Conservation (phyloP, 2,888 invertebrate species). For the Cabera pusaria region DNA sequence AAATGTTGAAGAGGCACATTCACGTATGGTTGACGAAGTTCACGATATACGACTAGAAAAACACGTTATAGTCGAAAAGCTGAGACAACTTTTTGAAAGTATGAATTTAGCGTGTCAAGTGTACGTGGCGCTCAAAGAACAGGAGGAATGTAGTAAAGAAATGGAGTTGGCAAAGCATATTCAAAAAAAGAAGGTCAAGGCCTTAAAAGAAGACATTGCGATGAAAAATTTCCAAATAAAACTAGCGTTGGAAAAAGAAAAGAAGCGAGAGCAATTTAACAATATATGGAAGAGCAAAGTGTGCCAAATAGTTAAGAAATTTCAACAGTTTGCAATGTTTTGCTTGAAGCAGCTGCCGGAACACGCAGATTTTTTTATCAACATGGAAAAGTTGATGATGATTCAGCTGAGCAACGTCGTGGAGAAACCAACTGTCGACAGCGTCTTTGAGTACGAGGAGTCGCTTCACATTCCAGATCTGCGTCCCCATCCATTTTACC, state of each 20-base stretch:
- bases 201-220: slow-evolving; percentile 45
- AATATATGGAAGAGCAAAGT: slow-evolving; percentile 65
- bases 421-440: slow-evolving; percentile 54
- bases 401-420: slow-evolving; percentile 58
- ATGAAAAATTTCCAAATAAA: slow-evolving; percentile 55
- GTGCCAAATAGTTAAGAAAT: slow-evolving; percentile 64
- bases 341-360: slow-evolving; percentile 63
- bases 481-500: slow-evolving; percentile 59
- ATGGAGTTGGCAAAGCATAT: slow-evolving; percentile 44
- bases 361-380: slow-evolving; percentile 69
- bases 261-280: slow-evolving; percentile 46
- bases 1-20: slow-evolving; percentile 43
- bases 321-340: slow-evolving; percentile 66
- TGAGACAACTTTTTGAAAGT: slow-evolving; percentile 56
- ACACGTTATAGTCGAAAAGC: slow-evolving; percentile 60
- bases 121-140: slow-evolving; percentile 71
- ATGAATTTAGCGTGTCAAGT: slow-evolving; percentile 72
- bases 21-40: slow-evolving; percentile 38
- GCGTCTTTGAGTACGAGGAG: slow-evolving; percentile 48
- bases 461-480: slow-evolving; percentile 49
- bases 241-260: slow-evolving; percentile 50
- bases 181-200: slow-evolving; percentile 55
- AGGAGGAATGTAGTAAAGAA: slow-evolving; percentile 56
- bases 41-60: slow-evolving; percentile 69
- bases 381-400: slow-evolving; percentile 71